These are phyloP conservation scores for Tachycineta bicolor DNA, from an alignment of 2,113 vertebrate species.

Conservation along the genomic window DNA sequence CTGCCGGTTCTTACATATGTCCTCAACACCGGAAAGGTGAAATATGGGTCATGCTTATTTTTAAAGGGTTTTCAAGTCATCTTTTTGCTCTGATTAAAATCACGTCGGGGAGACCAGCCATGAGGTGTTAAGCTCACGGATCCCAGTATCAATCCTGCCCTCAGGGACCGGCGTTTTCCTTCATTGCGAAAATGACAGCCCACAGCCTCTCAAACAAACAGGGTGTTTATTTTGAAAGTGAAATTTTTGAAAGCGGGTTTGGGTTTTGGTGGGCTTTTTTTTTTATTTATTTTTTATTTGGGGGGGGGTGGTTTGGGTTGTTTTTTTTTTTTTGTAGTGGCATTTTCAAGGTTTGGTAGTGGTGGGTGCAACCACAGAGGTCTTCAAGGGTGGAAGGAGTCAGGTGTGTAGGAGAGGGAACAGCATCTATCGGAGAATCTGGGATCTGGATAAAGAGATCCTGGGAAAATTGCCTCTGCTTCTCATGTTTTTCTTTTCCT, in stretches of 20 bases:
- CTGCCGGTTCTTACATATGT: neutral
- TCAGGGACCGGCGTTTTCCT: neutral
- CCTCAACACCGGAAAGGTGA: neutral
- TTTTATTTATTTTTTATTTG: no score
- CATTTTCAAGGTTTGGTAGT: neutral
- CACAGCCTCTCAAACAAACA: neutral
- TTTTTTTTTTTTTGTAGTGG: neutral
- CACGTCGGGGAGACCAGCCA: neutral
- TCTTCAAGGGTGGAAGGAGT: neutral
- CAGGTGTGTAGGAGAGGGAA: neutral
- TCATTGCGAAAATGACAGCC: neutral
- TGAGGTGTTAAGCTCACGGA: neutral
- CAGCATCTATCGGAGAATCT: neutral
- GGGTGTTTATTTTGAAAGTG: neutral
- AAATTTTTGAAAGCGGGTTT: neutral
- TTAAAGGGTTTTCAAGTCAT: neutral
- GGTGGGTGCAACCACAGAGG: neutral
- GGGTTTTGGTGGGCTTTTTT: no score
- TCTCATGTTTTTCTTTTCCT: neutral
- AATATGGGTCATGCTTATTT: neutral
- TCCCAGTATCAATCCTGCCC: neutral
- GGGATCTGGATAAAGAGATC: neutral
- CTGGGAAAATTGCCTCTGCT: neutral
- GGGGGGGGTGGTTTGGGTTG: no score
- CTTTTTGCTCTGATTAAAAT: neutral